Conservation (phyloP, 1,140 invertebrate genomes). For the Drosophila leontia region DNA sequence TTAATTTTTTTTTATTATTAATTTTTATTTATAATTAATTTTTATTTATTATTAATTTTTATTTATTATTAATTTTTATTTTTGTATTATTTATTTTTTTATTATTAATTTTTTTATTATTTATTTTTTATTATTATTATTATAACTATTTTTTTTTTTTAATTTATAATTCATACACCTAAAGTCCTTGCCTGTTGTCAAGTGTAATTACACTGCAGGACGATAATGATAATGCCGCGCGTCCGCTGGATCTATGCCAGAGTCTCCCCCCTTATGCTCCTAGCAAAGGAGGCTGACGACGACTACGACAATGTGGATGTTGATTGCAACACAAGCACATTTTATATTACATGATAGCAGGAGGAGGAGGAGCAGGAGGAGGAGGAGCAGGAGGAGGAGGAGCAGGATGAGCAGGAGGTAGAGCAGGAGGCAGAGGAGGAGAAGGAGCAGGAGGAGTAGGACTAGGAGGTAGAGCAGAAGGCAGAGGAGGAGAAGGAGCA, state of each 20-base stretch:
- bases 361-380: background rate
- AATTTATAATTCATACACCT: too few species aligned
- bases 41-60: too few species aligned
- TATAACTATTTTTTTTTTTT: too few species aligned
- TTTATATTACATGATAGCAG: slow-evolving; percentile 55
- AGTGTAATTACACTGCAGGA: slow-evolving; percentile 37
- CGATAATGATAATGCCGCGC: slow-evolving; percentile 45
- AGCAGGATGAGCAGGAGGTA: background rate
- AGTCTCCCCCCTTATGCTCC: background rate
- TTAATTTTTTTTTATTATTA: too few species aligned
- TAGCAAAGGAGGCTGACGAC: slow-evolving; percentile 5
- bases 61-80: too few species aligned
- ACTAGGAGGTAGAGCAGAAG: background rate
- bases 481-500: background rate
- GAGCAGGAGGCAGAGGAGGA: background rate
- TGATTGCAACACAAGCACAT: slow-evolving; percentile 60
- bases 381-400: background rate
- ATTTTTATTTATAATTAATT: too few species aligned
- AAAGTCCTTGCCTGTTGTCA: background rate
- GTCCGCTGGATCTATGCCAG: slow-evolving; percentile 24
- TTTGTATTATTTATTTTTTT: too few species aligned
- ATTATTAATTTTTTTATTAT: too few species aligned
- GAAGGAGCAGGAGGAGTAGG: background rate
- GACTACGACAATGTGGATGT: slow-evolving; percentile 54
- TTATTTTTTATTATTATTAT: too few species aligned